These are phyloP conservation scores for Hoplias malabaricus DNA, from an alignment of 2,113 vertebrate species.

Conservation along the genomic window DNA sequence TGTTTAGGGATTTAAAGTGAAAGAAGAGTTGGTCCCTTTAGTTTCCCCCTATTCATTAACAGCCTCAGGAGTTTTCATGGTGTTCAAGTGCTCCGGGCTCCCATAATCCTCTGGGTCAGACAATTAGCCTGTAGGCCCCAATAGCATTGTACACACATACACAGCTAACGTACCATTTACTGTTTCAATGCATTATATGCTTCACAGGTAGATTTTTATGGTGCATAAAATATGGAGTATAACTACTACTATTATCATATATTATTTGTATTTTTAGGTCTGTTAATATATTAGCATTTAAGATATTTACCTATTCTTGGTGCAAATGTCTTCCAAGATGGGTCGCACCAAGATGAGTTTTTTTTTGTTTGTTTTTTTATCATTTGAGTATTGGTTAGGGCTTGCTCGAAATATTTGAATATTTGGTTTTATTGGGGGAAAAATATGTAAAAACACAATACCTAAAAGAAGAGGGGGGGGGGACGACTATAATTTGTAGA, in stretches of 20 bases:
- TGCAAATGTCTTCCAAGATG: too few species aligned
- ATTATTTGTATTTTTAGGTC: not conserved
- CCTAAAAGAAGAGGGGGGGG: too few species aligned
- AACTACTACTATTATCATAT: not conserved
- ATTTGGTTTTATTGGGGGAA: too few species aligned
- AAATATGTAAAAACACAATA: too few species aligned
- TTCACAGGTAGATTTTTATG: too few species aligned
- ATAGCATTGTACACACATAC: not conserved
- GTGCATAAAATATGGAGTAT: not conserved
- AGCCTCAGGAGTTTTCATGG: not conserved
- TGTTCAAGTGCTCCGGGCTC: not conserved
- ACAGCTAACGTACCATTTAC: not conserved
- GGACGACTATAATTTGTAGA: too few species aligned
- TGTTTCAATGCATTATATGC: not conserved
- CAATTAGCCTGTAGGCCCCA: not conserved
- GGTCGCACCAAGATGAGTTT: too few species aligned
- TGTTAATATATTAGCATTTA: too few species aligned
- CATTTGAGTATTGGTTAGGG: too few species aligned
- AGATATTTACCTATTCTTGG: too few species aligned
- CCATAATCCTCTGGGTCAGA: constrained; percentile 15
- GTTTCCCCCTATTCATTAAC: not conserved
- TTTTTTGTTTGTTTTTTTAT: too few species aligned
- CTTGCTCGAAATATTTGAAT: too few species aligned
- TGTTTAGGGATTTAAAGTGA: constrained; percentile 12
- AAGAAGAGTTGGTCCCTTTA: not conserved